Conservation (phyloP, 2,113 vertebrate genomes). For the Neomonachus schauinslandi region DNA sequence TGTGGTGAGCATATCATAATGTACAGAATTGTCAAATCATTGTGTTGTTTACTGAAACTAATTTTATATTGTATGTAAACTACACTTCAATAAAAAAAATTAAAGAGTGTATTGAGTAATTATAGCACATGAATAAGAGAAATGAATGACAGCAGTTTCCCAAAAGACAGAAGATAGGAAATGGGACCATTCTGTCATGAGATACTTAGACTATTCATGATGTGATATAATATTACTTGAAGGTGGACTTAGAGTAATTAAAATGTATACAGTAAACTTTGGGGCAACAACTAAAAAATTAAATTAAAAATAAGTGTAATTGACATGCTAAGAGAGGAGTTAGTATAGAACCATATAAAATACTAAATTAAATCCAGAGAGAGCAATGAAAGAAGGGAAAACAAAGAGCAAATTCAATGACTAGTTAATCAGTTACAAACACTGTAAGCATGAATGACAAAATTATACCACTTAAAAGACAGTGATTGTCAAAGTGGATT, state of each 20-base stretch:
- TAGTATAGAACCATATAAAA: neutral
- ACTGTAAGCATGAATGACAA: neutral
- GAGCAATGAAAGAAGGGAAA: neutral
- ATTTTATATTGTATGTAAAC: neutral
- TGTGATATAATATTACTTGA: neutral
- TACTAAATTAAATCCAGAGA: neutral
- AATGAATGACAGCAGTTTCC: neutral
- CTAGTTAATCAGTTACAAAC: neutral
- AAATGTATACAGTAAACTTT: neutral
- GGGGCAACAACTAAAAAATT: neutral
- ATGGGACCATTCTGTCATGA: neutral
- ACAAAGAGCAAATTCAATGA: neutral
- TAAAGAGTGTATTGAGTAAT: neutral
- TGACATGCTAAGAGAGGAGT: neutral
- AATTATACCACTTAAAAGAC: neutral
- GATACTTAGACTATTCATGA: accelerated
- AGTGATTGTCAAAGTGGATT: neutral
- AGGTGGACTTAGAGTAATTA: neutral
- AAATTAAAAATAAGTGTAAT: neutral
- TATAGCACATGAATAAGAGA: neutral
- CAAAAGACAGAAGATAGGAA: neutral
- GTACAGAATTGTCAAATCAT: neutral
- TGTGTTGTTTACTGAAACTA: neutral
- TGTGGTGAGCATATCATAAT: neutral
- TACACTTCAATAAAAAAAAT: neutral